Evolutionary conservation across 2,888 invertebrate species (phyloP), one percentile per base, ranked within the genome.

Genomic region (Dolichomitus sp.): DNA sequence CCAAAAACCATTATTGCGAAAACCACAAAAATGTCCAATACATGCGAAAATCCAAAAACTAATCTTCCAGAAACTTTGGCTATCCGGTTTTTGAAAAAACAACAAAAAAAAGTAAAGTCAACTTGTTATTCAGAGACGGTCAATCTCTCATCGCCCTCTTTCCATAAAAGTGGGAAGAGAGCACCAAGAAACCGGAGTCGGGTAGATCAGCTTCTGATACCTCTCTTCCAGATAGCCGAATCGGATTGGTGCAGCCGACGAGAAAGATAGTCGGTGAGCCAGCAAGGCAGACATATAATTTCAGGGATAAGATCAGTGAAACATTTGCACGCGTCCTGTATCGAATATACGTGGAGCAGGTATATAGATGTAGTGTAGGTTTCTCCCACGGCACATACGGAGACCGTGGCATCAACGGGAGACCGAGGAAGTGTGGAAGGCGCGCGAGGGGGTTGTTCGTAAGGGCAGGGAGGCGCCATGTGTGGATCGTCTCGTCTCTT

Each of bases 281-380:
- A 89, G 89, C 88, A 88, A 91, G 91, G 92, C 91, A 91, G 92
- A 92, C 92, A 87, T 92, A 93, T 93, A 93, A 93, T 93, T 92
- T 92, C 88, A 87, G 85, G 91, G 92, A 92, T 92, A 92, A 93
- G 92, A 93, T 92, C 93, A 45, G 76, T 90, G 90, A 91, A 90
- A 90, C 90, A 91, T 91, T 80, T 45, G 61, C 61, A 80, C 63
- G 70, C 69, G 30, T 63, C 52, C n/a, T 45, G 45, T 65, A 37
- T 70, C 61, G 17, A 33, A 52, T 19, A 52, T 19, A 30, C 19
- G 74, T 59, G 57, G 27, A 65, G 61, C 61, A 37, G 37, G 37
- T 19, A 37, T 37, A 40, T 30, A 63, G 48, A 30, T 33, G 61
- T 50, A 69, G 23, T 23, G 33, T 59, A 19, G 19, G 12, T 6